Conservation (phyloP, 2,113 vertebrate species). For the Lanius ludovicianus region DNA sequence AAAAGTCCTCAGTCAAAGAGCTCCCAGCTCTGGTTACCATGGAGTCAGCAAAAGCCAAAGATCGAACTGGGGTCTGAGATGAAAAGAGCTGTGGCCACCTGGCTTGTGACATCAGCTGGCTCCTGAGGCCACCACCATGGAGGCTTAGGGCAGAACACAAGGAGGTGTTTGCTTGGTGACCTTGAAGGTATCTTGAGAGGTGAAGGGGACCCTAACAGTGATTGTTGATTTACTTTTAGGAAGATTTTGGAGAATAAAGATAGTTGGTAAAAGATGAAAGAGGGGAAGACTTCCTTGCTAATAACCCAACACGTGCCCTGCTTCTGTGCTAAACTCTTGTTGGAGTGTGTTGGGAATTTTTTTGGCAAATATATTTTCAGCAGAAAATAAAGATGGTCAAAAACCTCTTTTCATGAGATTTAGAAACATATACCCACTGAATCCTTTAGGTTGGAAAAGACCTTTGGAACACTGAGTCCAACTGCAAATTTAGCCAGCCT, state of each 20-base stretch:
- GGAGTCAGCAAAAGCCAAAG: background rate
- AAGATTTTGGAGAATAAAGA: background rate
- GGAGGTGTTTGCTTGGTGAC: background rate
- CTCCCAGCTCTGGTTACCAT: background rate
- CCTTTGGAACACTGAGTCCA: background rate
- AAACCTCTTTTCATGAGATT: background rate
- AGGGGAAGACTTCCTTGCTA: background rate
- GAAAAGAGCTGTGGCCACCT: background rate
- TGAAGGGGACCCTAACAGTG: background rate
- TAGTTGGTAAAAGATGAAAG: background rate
- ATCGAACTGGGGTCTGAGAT: background rate
- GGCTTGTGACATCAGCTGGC: background rate
- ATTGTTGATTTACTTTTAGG: background rate
- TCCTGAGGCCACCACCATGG: background rate
- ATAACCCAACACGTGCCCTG: rapidly evolving
- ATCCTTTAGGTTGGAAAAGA: background rate
- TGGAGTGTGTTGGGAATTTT: background rate
- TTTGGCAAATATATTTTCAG: background rate
- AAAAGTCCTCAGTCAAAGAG: background rate
- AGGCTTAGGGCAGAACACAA: background rate
- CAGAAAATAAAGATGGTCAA: background rate
- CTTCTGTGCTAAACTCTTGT: background rate
- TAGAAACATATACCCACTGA: background rate
- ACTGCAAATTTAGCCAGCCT: background rate
- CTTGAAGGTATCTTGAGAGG: background rate